Evolutionary conservation across 2,113 vertebrate species (phyloP), one percentile per base, ranked within the genome.

Genomic region (Mastomys coucha): DNA sequence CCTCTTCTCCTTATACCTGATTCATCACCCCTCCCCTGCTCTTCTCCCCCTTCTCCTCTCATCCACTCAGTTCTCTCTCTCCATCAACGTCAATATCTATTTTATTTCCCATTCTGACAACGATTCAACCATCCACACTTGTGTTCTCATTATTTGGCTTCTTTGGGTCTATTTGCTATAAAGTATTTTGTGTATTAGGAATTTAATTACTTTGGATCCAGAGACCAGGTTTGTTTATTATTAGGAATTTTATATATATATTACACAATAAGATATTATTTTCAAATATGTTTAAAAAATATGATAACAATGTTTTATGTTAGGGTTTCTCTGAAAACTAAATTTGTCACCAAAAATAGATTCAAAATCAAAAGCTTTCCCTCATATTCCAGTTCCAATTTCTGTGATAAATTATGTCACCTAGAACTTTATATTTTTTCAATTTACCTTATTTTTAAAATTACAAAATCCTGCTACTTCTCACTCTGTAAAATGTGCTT

Each of bases 281-380:
- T 90, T 73, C 63, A 96, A 84, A 58, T 76, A 22, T 78, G 2
- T 93, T 91, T 94, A 7, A 93, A 58, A 91, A 60, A n/a, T 73
- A 0, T 70, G 11, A 3, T 92, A 91, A 42, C 16, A 36, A 53
- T 80, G 81, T 78, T 89, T 3, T 22, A 87, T 77, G 28, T 94
- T 67, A 89, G 20, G 0, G 0, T 75, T 93, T 94, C 42, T 69
- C 5, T 45, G 39, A 78, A 45, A 7, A 65, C 6, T 51, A 91
- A 96, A 76, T 88, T 86, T 51, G 76, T 84, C 20, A 60, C 51
- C 58, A 58, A 91, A 80, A 45, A 56, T 87, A 84, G 80, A 86
- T 89, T 89, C 28, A 45, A 92, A 75, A 63, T 95, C 22, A 84
- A 56, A 16, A 39, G 56, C 24, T 91, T 89, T 53, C 45, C 4